Evolutionary conservation across 64 coral and sea anemone genomes (phyloP), one percentile per base, ranked within the genome.

Genomic region (Exaiptasia diaphana): DNA sequence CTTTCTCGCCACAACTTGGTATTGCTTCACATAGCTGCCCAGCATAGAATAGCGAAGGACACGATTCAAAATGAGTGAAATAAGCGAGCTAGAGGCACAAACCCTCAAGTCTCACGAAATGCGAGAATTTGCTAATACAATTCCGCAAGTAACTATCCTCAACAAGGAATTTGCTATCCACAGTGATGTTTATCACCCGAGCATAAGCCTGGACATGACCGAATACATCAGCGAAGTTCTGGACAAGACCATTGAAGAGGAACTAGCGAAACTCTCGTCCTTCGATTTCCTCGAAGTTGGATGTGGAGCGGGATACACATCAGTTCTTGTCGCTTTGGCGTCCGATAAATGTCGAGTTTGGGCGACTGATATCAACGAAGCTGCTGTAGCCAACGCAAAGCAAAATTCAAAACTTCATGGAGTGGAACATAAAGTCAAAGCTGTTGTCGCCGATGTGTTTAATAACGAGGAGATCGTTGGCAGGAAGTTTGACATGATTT

Each of bases 401-500:
- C 37, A 40, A 9, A 71, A 71, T 71, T 36, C 67, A 41, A 71
- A 71, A 18, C 18, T 71, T 4, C 67, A 41, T 23, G 67, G 36
- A 22, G 67, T 71, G 9, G 67, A 71, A 0, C n/a, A 10, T 20
- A 20, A 24, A n/a, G 35, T 71, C 5, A n/a, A 42, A 7, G 67
- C 37, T 5, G 67, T 71, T 7, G 28, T 10, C 14, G 67, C 67
- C 11, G 38, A 71, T 21, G 67, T 71, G 20, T 71, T 71, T 41
- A 31, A 71, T 15, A 4, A 71, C 15, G 20, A 43, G 28, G 35
- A 41, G 28, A 10, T 71, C 36, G 38, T 4, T 43, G 67, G 67
- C 22, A 71, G 20, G 26, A 71, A 71, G 29, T 71, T 71, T 18
- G 38, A 71, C 67, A 71, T 71, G 67, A 71, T 71, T 25, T 71